Percentiles rank a stretch among this genome's conserved stretches.
phyloP scores from a whole-genome alignment of 2,888 invertebrate genomes.

The Rhagonycha lutea region DNA sequence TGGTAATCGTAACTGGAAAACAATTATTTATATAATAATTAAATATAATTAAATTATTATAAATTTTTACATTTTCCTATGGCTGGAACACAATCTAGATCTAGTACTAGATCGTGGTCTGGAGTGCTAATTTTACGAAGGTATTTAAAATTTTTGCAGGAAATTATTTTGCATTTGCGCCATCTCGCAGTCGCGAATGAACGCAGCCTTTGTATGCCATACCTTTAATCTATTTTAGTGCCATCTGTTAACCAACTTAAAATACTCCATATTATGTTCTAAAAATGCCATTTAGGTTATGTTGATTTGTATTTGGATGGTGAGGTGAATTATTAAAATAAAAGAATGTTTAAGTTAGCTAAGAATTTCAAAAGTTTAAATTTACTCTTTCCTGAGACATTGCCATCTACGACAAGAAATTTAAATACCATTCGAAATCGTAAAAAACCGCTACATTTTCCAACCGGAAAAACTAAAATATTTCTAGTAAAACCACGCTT shows the following conservation, averaged over 20 bases:
- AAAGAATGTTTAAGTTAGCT: not conserved
- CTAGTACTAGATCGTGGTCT: no score
- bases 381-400: not conserved
- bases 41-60: no score
- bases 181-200: no score
- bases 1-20: no score
- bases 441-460: conserved; percentile 80
- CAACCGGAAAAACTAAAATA: conserved; percentile 78
- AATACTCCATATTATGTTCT: not conserved
- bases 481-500: conserved; percentile 70
- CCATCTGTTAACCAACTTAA: not conserved
- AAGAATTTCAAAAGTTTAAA: not conserved
- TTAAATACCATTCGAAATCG: conserved; percentile 47
- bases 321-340: not conserved
- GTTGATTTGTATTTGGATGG: not conserved
- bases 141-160: no score
- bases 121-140: no score
- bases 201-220: no score
- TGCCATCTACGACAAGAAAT: not conserved
- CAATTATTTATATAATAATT: no score
- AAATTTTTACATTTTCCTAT: no score
- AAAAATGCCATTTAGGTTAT: not conserved
- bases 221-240: not conserved
- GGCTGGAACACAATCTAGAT: no score
- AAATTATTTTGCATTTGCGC: no score